Evolutionary conservation across 2,113 vertebrate genomes (phyloP).

Genomic region (Onychorhynchus coronatus): DNA sequence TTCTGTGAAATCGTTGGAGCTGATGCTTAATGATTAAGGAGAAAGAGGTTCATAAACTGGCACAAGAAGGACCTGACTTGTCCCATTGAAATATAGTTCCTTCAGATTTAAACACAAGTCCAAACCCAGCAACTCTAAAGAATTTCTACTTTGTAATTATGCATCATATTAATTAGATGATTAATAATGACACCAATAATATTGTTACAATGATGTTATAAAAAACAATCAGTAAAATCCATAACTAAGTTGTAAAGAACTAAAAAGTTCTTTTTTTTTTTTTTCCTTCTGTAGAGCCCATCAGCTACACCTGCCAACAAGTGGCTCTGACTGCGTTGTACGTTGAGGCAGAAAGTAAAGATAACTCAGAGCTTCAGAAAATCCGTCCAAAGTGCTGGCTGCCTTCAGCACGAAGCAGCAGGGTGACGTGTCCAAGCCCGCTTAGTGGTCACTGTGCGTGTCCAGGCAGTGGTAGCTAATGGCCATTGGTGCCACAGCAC

Average conservation of each 20-base stretch:
- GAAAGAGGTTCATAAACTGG: not conserved
- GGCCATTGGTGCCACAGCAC: not conserved
- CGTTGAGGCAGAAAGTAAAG: not conserved
- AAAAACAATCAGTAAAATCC: not conserved
- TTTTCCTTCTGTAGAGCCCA: not conserved
- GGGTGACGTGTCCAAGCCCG: not conserved
- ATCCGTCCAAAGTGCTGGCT: not conserved
- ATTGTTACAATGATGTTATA: not conserved
- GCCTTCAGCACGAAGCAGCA: accelerated
- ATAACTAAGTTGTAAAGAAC: not conserved
- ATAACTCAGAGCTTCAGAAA: not conserved
- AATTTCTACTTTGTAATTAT: not conserved
- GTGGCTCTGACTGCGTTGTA: not conserved
- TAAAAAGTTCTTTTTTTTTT: not conserved
- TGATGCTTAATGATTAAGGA: not conserved
- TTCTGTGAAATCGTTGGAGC: not conserved
- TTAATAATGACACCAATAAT: not conserved
- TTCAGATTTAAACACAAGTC: not conserved
- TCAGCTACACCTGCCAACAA: not conserved
- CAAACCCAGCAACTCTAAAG: not conserved
- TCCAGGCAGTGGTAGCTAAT: not conserved
- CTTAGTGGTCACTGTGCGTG: not conserved
- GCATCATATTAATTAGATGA: not conserved
- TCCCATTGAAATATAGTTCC: not conserved
- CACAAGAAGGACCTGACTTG: not conserved